Conservation (phyloP, 2,797 vertebrate species). For the Rallus crepitans region DNA sequence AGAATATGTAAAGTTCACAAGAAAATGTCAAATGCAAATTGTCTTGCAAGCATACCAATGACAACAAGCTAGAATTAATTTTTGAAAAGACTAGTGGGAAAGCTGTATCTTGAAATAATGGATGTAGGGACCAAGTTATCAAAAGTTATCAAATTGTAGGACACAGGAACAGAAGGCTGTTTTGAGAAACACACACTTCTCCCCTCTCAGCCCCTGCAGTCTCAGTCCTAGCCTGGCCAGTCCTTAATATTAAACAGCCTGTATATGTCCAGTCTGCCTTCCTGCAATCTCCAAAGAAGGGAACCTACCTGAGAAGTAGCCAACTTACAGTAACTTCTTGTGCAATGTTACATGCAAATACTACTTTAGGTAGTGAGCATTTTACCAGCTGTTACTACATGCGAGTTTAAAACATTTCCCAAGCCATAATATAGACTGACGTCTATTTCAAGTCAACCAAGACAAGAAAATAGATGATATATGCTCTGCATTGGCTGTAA, state of each 20-base stretch:
- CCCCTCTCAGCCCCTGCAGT: no score
- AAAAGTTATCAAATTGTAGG: background rate
- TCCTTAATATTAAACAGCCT: background rate
- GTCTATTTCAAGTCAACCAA: background rate
- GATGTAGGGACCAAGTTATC: background rate
- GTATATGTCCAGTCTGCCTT: background rate
- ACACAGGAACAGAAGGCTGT: background rate
- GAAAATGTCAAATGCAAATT: background rate
- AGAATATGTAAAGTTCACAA: background rate
- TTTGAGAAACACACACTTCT: background rate
- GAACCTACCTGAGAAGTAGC: background rate
- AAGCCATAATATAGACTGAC: background rate
- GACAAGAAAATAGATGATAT: background rate
- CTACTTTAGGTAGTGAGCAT: background rate
- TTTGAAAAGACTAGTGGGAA: background rate
- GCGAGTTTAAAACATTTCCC: background rate
- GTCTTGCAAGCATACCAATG: background rate
- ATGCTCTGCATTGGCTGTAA: background rate
- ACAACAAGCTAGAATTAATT: background rate
- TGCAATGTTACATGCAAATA: background rate
- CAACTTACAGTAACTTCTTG: background rate
- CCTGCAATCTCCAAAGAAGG: fast-evolving
- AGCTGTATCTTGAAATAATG: background rate
- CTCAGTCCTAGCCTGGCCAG: background rate
- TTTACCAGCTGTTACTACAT: background rate